phyloP scores from a whole-genome alignment of 2,888 invertebrate genomes.

The Scaptomyza reducta region DNA sequence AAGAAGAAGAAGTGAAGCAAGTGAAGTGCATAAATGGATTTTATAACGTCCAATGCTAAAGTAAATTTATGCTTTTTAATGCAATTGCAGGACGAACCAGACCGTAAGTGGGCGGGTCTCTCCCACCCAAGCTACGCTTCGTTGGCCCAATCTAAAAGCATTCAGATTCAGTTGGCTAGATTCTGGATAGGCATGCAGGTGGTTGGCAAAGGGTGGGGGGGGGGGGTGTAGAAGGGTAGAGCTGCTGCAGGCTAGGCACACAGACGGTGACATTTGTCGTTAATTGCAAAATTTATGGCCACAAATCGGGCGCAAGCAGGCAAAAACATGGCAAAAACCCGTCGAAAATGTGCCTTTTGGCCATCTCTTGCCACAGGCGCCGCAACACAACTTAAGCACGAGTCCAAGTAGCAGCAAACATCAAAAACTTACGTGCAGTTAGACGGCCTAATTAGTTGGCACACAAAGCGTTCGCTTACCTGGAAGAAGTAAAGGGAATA shows the following conservation, averaged over 20 bases:
- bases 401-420: slow-evolving; percentile 8
- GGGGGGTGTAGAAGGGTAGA: no score
- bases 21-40: slow-evolving; percentile 81
- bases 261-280: slow-evolving; percentile 80
- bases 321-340: slow-evolving; percentile 9
- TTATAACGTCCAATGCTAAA: slow-evolving; percentile 79
- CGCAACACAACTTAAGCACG: slow-evolving; percentile 17
- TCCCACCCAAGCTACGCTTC: slow-evolving; percentile 47
- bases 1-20: slow-evolving; percentile 50
- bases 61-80: slow-evolving; percentile 81
- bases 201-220: slow-evolving; percentile 32
- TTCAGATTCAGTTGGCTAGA: slow-evolving; percentile 21
- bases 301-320: slow-evolving; percentile 56
- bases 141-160: slow-evolving; percentile 69
- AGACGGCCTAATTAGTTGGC: slow-evolving; percentile 57
- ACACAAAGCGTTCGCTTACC: slow-evolving; percentile 45
- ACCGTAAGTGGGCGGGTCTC: slow-evolving; percentile 69
- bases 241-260: background rate
- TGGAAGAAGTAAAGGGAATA: slow-evolving; percentile 24
- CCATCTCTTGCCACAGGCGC: slow-evolving; percentile 6
- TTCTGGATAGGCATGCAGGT: background rate
- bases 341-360: slow-evolving; percentile 16
- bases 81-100: slow-evolving; percentile 79
- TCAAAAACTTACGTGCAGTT: slow-evolving; percentile 44
- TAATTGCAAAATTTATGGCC: slow-evolving; percentile 78